A percentile compares a stretch with the other conserved stretches of the same genome.
phyloP scores from a whole-genome alignment of 2,113 vertebrate species.

The Takifugu bimaculatus region DNA sequence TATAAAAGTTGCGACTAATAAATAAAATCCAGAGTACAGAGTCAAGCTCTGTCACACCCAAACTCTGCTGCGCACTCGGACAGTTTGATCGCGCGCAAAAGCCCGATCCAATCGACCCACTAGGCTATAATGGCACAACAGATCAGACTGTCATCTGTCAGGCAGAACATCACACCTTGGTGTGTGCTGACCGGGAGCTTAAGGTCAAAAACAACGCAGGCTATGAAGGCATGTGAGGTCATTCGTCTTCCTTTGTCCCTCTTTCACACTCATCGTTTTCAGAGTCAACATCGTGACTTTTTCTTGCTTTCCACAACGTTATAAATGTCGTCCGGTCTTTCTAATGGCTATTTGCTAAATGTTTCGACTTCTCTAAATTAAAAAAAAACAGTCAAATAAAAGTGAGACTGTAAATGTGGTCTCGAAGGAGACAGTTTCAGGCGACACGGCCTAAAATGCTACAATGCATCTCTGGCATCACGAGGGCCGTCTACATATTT shows the following conservation, averaged over 20 bases:
- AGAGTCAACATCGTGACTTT: background rate
- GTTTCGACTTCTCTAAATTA: too few relatives aligned
- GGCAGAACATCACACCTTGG: background rate
- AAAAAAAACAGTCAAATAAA: too few relatives aligned
- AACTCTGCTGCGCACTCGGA: too few relatives aligned
- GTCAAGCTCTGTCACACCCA: conserved; percentile 6
- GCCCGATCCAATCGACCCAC: too few relatives aligned
- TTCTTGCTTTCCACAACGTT: background rate
- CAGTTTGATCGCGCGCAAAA: too few relatives aligned
- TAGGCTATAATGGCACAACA: background rate
- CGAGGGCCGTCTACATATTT: too few relatives aligned
- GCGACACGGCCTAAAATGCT: too few relatives aligned
- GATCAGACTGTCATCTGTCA: conserved; percentile 37
- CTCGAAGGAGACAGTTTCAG: too few relatives aligned
- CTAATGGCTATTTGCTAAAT: too few relatives aligned
- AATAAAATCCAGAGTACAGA: conserved; percentile 49
- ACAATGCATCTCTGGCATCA: too few relatives aligned
- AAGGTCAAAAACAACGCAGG: conserved; percentile 48
- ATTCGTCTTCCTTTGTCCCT: conserved; percentile 15
- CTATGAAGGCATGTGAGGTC: conserved; percentile 45
- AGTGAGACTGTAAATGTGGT: too few relatives aligned
- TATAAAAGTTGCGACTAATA: conserved; percentile 54
- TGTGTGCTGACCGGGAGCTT: conserved; percentile 28
- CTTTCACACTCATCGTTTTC: background rate
- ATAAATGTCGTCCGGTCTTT: background rate